Evolutionary conservation across 2,888 invertebrate genomes (phyloP).

Genomic region (Sialis lutaria): DNA sequence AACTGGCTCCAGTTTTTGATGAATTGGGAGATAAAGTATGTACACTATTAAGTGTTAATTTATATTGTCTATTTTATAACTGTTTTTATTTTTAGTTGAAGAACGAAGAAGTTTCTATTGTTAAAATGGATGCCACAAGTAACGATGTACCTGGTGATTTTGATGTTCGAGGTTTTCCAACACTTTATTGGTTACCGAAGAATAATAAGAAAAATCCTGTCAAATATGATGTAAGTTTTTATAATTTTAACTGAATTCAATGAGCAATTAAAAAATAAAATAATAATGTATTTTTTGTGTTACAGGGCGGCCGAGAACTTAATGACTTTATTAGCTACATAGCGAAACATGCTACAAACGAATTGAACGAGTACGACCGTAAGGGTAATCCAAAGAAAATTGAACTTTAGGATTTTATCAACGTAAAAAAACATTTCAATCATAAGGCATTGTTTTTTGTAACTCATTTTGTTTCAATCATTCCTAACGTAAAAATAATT

Average conservation of each 20-base stretch:
- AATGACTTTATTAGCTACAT: conserved; percentile 93
- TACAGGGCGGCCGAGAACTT: conserved; percentile 77
- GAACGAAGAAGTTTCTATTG: conserved; percentile 75
- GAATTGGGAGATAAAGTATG: conserved; percentile 74
- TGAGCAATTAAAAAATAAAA: not conserved
- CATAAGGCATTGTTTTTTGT: no score
- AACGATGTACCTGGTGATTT: conserved; percentile 89
- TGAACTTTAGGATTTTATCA: conserved; percentile 34
- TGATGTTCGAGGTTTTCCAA: conserved; percentile 95
- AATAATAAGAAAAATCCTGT: conserved; percentile 59
- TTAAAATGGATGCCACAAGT: conserved; percentile 96
- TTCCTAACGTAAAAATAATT: no score
- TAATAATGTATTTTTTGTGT: conserved; percentile 13
- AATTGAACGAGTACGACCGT: conserved; percentile 74
- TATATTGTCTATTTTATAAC: not conserved
- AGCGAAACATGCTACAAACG: conserved; percentile 75
- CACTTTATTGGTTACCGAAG: conserved; percentile 88
- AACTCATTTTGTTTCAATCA: no score
- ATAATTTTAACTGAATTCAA: not conserved
- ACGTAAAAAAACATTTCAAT: no score
- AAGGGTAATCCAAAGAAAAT: conserved; percentile 55
- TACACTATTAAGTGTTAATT: not conserved
- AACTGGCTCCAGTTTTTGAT: conserved; percentile 81
- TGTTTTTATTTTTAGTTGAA: conserved; percentile 37
- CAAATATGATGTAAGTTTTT: conserved; percentile 57